Evolutionary conservation across 2,113 vertebrate genomes (phyloP).

Genomic region (Ailurus styani): DNA sequence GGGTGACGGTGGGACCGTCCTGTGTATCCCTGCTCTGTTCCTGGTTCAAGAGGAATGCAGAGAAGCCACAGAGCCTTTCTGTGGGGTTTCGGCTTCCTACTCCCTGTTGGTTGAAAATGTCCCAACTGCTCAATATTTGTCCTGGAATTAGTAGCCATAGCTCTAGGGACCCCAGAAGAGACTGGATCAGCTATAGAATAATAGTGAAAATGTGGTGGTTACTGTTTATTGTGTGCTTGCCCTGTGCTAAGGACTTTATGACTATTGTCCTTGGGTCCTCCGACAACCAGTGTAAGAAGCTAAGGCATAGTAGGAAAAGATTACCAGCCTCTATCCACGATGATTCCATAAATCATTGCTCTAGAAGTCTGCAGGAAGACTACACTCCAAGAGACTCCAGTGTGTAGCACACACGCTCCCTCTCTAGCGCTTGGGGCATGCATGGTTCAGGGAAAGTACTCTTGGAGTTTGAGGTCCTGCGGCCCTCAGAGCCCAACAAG

Average conservation of each 20-base stretch:
- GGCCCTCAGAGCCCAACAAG: neutral
- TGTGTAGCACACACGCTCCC: too few relatives aligned
- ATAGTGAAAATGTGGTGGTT: too few relatives aligned
- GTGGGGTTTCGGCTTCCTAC: neutral
- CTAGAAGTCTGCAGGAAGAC: neutral
- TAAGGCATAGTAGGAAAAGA: too few relatives aligned
- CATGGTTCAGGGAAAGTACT: neutral
- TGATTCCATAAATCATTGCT: neutral
- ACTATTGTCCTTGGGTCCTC: accelerated
- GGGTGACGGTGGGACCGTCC: too few relatives aligned
- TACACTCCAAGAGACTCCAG: neutral
- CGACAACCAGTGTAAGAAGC: accelerated
- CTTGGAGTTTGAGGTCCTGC: neutral
- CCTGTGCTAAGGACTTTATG: neutral
- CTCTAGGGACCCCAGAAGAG: neutral
- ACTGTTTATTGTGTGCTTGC: accelerated
- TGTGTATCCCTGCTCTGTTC: too few relatives aligned
- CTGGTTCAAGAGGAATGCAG: neutral
- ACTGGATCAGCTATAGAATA: neutral
- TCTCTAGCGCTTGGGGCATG: neutral
- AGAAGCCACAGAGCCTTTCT: neutral
- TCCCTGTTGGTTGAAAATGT: neutral
- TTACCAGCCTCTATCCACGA: accelerated
- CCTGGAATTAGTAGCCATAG: neutral
- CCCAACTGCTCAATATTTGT: neutral